A percentile compares a stretch with the other conserved stretches of the same genome.
phyloP scores from a whole-genome alignment of 2,888 invertebrate species.

The Apodemia duryi region DNA sequence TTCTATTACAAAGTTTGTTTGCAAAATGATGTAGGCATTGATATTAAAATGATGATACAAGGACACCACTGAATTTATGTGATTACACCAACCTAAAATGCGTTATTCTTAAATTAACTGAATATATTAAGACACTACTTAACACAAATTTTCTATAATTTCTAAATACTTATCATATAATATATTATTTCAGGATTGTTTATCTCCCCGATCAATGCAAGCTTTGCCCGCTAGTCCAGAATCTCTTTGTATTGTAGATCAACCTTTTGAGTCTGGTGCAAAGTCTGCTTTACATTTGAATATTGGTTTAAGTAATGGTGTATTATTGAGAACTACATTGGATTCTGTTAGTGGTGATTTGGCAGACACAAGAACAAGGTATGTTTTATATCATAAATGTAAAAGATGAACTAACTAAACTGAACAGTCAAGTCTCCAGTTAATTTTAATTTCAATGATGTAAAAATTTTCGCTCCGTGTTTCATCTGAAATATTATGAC shows the following conservation, averaged over 20 bases:
- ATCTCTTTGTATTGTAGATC: conserved; percentile 97
- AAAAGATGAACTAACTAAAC: no score
- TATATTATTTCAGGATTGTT: conserved; percentile 84
- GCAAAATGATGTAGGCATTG: no score
- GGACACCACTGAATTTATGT: conserved; percentile 74
- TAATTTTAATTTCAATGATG: conserved; percentile 51
- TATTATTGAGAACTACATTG: conserved; percentile 93
- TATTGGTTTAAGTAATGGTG: conserved; percentile 98
- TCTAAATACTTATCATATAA: conserved; percentile 12
- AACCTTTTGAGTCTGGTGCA: conserved; percentile 83
- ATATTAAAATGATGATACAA: conserved; percentile 64
- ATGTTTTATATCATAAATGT: conserved; percentile 20
- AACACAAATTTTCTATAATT: neutral
- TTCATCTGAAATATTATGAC: conserved; percentile 80
- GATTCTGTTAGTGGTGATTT: conserved; percentile 98
- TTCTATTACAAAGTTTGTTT: no score
- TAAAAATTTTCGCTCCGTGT: conserved; percentile 76
- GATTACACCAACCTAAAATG: conserved; percentile 74
- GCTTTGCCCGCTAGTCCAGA: conserved; percentile 97
- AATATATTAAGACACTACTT: conserved; percentile 27
- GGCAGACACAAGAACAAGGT: conserved; percentile 96
- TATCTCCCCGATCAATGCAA: conserved; percentile 97
- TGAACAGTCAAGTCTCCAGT: no score
- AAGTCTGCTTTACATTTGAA: conserved; percentile 92
- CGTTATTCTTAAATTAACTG: conserved; percentile 71